Percentiles rank a stretch among this genome's conserved stretches.
These are phyloP conservation scores for Tillus elongatus DNA, from an alignment of 2,888 invertebrate genomes.

Conservation along the genomic window DNA sequence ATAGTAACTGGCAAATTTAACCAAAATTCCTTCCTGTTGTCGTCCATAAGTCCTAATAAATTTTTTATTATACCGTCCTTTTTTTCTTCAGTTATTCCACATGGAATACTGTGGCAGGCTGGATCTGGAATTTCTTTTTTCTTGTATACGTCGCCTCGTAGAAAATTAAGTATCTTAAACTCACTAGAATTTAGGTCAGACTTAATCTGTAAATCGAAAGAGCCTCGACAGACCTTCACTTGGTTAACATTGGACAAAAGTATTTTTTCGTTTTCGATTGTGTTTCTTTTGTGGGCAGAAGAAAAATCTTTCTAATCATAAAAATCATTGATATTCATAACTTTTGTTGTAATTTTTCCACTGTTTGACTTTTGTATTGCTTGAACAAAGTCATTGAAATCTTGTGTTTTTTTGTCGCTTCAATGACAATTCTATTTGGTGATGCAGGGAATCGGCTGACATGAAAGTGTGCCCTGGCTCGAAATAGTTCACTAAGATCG, in stretches of 20 bases:
- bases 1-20: conserved; percentile 7
- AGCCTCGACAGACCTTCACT: conserved; percentile 7
- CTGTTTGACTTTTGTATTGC: conserved; percentile 8
- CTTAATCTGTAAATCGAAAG: conserved; percentile 9
- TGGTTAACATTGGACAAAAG: conserved; percentile 3
- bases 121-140: conserved; percentile 6
- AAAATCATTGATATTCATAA: conserved; percentile 5
- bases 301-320: conserved; percentile 9
- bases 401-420: conserved; percentile 3
- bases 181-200: conserved; percentile 6
- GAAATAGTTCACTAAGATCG: conserved; percentile 9
- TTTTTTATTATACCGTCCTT: conserved; percentile 5
- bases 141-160: conserved; percentile 7
- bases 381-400: conserved; percentile 7
- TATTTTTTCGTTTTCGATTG: conserved; percentile 6
- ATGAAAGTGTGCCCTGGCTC: conserved; percentile 12
- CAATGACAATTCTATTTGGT: conserved; percentile 10
- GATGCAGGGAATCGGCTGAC: conserved; percentile 11
- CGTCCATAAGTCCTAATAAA: conserved; percentile 4
- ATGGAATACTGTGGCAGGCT: conserved; percentile 2
- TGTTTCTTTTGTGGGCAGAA: conserved; percentile 6
- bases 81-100: conserved; percentile 6
- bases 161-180: conserved; percentile 2
- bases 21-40: conserved; percentile 7
- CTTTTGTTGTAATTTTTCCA: conserved; percentile 6